These are phyloP conservation scores for Zaprionus vittiger DNA, from an alignment of 1,140 invertebrate genomes.

Conservation along the genomic window DNA sequence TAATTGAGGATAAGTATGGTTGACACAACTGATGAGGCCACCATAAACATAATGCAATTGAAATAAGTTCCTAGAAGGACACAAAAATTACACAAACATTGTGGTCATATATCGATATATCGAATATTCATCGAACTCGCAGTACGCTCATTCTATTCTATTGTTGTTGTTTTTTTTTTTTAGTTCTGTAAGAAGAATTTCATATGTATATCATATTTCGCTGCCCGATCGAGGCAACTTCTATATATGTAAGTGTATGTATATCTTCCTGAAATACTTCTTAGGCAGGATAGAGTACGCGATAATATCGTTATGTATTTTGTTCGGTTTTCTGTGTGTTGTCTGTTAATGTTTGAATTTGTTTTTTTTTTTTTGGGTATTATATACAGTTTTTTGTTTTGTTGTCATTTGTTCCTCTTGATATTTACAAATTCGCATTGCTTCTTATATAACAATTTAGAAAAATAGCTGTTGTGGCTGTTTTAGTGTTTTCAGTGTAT, in stretches of 20 bases:
- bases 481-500: conserved; percentile 16
- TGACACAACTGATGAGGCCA: conserved; percentile 98
- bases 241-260: not conserved
- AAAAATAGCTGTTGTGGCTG: not conserved
- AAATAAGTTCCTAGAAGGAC: conserved; percentile 94
- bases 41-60: conserved; percentile 99
- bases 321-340: conserved; percentile 14
- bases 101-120: conserved; percentile 61
- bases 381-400: conserved; percentile 13
- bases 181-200: conserved; percentile 1
- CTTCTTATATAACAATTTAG: conserved; percentile 23
- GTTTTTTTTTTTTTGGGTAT: not conserved
- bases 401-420: conserved; percentile 6
- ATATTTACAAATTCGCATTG: conserved; percentile 29
- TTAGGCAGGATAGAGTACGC: not conserved
- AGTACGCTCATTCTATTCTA: conserved; percentile 30
- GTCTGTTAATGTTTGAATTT: conserved; percentile 19
- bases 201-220: not conserved
- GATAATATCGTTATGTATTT: conserved; percentile 6
- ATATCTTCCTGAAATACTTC: conserved; percentile 4
- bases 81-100: conserved; percentile 84
- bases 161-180: conserved; percentile 8
- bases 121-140: conserved; percentile 38
- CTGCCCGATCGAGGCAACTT: not conserved
- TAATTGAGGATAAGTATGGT: conserved; percentile 99